Percentiles rank a stretch among this genome's conserved stretches.
phyloP scores from a whole-genome alignment of 2,888 invertebrate genomes.

The Hirtodrosophila alboralis region DNA sequence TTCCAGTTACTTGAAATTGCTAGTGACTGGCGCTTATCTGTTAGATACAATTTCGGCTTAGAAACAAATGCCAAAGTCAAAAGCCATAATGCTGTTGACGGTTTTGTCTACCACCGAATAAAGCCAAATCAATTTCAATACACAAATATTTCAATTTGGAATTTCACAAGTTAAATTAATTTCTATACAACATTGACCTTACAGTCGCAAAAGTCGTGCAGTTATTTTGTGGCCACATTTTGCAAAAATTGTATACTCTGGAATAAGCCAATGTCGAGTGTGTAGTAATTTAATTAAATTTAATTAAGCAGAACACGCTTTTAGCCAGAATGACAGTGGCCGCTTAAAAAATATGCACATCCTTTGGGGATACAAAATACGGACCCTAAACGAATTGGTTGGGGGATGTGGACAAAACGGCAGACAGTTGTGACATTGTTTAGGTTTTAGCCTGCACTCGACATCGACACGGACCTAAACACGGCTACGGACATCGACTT shows the following conservation, averaged over 20 bases:
- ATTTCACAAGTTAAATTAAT: constrained; percentile 37
- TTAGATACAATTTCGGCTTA: constrained; percentile 19
- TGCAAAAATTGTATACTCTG: constrained; percentile 9
- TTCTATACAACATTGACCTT: constrained; percentile 43
- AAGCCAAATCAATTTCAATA: constrained; percentile 28
- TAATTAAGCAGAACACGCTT: constrained; percentile 41
- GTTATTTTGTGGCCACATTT: constrained; percentile 19
- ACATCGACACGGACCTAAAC: constrained; percentile 39
- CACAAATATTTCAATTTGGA: constrained; percentile 17
- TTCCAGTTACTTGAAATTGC: constrained; percentile 20
- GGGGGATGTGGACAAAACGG: constrained; percentile 11
- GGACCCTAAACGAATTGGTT: constrained; percentile 11
- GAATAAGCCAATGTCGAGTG: constrained; percentile 10
- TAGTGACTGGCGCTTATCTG: constrained; percentile 12
- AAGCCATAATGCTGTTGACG: constrained; percentile 29
- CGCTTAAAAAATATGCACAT: background rate
- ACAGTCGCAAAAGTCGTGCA: constrained; percentile 24
- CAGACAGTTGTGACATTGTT: constrained; percentile 73
- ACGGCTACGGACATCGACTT: constrained; percentile 26
- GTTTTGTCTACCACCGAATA: constrained; percentile 21
- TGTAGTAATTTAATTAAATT: constrained; percentile 46
- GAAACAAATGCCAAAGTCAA: constrained; percentile 24
- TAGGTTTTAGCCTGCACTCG: constrained; percentile 77
- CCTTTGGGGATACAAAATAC: constrained; percentile 28
- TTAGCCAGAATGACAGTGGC: constrained; percentile 16